Evolutionary conservation across 35 echinoderm and acorn worm genomes (phyloP).

Genomic region (Ptychodera flava): DNA sequence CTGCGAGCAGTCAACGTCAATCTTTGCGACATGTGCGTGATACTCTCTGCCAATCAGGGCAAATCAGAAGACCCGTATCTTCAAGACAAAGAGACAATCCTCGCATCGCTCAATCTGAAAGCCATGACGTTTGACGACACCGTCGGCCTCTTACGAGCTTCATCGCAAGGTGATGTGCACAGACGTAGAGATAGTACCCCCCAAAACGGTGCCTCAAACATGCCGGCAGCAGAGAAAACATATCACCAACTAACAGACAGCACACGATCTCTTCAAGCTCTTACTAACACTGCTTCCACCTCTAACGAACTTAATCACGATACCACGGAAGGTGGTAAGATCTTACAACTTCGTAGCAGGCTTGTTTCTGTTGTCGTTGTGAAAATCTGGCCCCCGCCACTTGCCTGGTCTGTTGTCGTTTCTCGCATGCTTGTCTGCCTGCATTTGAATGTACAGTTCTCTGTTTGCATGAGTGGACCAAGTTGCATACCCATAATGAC

Average conservation of each 20-base stretch:
- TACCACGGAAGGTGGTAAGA: background rate
- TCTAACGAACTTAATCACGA: background rate
- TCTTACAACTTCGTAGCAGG: background rate
- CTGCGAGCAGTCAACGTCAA: constrained; percentile 88
- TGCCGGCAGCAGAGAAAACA: background rate
- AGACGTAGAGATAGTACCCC: background rate
- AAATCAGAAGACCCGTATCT: constrained; percentile 64
- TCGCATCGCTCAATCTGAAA: constrained; percentile 90
- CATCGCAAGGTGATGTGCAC: constrained; percentile 61
- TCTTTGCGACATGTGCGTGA: constrained; percentile 99
- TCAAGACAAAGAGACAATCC: constrained; percentile 98
- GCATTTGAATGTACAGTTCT: too few species aligned
- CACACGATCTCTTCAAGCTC: too few species aligned
- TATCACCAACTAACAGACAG: background rate
- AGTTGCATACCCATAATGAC: too few species aligned
- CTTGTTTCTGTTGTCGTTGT: too few species aligned
- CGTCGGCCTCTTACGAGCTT: constrained; percentile 30
- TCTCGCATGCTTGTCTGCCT: too few species aligned
- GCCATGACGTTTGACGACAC: constrained; percentile 97
- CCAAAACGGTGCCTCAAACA: background rate
- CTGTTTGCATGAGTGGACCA: too few species aligned
- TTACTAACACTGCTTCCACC: background rate
- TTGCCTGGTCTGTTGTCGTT: too few species aligned
- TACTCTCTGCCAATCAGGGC: constrained; percentile 74
- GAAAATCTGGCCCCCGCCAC: too few species aligned